Percentiles rank a stretch among this genome's conserved stretches.
phyloP scores from a whole-genome alignment of 2,113 vertebrate species.

The Microtus pennsylvanicus region DNA sequence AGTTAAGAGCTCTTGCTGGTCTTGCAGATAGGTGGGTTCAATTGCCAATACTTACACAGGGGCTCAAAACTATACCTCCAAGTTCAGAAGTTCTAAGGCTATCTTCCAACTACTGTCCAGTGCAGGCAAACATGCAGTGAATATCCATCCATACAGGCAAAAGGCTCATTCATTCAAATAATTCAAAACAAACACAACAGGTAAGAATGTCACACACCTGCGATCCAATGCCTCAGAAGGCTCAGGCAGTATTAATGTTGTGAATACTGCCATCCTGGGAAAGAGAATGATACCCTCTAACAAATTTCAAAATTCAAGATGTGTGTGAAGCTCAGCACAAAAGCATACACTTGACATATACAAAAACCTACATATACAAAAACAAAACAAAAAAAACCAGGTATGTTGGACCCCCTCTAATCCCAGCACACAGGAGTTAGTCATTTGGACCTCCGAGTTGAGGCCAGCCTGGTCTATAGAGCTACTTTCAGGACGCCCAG shows the following conservation, averaged over 20 bases:
- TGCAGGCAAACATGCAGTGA: background rate
- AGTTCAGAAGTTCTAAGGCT: background rate
- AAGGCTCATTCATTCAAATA: background rate
- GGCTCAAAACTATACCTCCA: background rate
- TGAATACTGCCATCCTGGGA: background rate
- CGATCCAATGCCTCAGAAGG: background rate
- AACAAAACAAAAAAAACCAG: no score
- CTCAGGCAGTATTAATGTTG: no score
- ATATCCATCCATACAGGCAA: background rate
- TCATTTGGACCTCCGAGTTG: no score
- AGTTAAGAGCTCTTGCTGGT: background rate
- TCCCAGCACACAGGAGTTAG: background rate
- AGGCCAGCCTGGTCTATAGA: background rate
- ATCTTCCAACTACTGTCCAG: background rate
- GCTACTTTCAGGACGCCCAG: no score
- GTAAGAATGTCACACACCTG: no score
- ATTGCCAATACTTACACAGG: background rate
- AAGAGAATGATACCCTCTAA: background rate
- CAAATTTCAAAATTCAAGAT: background rate
- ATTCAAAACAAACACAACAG: background rate
- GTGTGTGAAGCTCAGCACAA: background rate
- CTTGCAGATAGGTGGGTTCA: background rate
- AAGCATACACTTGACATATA: background rate
- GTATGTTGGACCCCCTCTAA: background rate
- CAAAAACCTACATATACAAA: no score